Conservation (phyloP, 2,113 vertebrate genomes). For the Sylvietta virens region DNA sequence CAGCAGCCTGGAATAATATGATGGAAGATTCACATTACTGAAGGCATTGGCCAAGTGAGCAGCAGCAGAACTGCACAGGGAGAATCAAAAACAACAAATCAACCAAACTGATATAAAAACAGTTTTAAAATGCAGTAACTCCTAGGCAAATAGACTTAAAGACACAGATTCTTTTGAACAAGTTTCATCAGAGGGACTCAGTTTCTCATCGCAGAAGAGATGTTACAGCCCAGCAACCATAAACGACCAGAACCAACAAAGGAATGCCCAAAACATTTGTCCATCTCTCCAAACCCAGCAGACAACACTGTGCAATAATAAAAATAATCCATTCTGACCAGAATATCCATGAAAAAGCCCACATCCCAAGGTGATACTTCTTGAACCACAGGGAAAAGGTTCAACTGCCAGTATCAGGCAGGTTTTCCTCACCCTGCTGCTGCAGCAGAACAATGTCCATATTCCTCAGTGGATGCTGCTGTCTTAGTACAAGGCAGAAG, state of each 20-base stretch:
- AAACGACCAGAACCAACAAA: neutral
- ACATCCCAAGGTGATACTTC: neutral
- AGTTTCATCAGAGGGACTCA: neutral
- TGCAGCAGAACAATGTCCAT: neutral
- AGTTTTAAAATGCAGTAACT: neutral
- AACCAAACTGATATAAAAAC: fast-evolving
- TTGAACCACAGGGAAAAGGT: neutral
- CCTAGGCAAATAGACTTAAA: neutral
- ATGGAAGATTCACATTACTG: neutral
- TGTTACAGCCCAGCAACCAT: neutral
- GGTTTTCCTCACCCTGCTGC: neutral
- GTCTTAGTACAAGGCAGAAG: neutral
- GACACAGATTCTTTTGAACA: neutral
- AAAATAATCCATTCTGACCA: neutral
- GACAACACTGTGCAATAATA: neutral
- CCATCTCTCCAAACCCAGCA: neutral
- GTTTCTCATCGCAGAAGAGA: neutral
- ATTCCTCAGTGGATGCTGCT: neutral
- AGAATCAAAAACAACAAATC: neutral
- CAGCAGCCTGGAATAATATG: fast-evolving
- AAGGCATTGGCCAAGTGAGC: neutral
- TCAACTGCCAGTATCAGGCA: neutral
- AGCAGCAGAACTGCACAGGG: neutral
- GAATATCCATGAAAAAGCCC: neutral
- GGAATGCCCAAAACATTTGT: neutral